These are phyloP conservation scores for Melieria omissa DNA, from an alignment of 2,888 invertebrate species.

Conservation along the genomic window DNA sequence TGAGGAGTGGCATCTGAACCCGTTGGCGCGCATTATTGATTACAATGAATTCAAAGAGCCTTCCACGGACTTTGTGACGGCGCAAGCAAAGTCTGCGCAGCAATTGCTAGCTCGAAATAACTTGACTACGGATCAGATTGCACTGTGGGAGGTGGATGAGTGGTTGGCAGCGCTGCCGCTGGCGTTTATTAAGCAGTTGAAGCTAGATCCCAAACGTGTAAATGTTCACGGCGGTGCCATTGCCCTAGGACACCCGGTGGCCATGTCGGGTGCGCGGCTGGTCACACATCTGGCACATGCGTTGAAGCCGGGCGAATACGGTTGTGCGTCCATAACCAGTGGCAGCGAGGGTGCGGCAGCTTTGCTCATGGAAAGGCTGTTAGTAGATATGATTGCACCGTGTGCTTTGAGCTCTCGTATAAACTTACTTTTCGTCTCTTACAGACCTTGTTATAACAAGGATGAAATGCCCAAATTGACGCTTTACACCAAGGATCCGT, in stretches of 20 bases:
- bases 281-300: constrained; percentile 91
- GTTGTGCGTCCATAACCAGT: constrained; percentile 94
- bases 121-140: constrained; percentile 82
- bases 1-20: constrained; percentile 77
- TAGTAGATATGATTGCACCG: constrained; percentile 65
- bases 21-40: constrained; percentile 85
- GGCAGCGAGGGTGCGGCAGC: constrained; percentile 91
- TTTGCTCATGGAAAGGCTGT: constrained; percentile 92
- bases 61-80: constrained; percentile 93
- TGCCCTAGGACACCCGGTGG: constrained; percentile 94
- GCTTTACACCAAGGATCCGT: constrained; percentile 84
- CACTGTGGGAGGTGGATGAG: constrained; percentile 96
- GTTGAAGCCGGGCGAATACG: constrained; percentile 87
- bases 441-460: constrained; percentile 21
- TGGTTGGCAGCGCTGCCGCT: constrained; percentile 93
- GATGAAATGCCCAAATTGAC: constrained; percentile 73
- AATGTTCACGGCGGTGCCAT: constrained; percentile 96
- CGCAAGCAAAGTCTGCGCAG: constrained; percentile 88
- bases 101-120: constrained; percentile 81
- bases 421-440: background rate
- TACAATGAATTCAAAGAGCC: constrained; percentile 88
- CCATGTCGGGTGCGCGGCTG: constrained; percentile 95
- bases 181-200: constrained; percentile 85
- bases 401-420: background rate
- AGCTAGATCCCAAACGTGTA: constrained; percentile 83